Base-by-base conservation (phyloP, 53 echinoderm and acorn worm genomes). In the Henricia sp. region DNA sequence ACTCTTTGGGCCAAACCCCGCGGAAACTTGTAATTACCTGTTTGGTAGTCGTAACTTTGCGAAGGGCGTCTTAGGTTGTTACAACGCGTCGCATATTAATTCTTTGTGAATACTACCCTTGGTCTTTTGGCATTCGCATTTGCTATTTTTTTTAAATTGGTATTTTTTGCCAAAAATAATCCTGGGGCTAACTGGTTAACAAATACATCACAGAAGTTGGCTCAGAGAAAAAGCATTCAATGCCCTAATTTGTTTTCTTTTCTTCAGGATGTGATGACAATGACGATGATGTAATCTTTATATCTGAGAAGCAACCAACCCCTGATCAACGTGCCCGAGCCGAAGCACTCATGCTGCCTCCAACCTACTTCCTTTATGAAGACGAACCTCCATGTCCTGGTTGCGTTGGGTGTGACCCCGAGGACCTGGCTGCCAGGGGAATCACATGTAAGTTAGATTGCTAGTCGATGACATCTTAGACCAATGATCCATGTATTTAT, bases 311-410 rank as follows among this genome's bases (percentile, higher is more conserved):
- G 11, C 32, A 55, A 48, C 91, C 96, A 3, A 83, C 85, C 27
- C 48, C 83, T 29, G 95, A 88, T 64, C 90, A 88, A 82, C 62
- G 73, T 48, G 85, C 82, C 40, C 87, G 69, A 70, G 96, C 96
- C 28, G 83, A 87, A n/a, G 67, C 48, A 39, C 84, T 93, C 33
- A 37, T 75, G 40, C 91, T 93, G 21, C 91, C 93, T 30, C 75
- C 65, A 11, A 90, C 86, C 42, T 96, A 94, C 86, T 96, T 90
- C 38, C 82, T 94, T 10, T 97, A 92, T 53, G 90, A 92, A 74
- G 74, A 94, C 67, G 89, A 88, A 9, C 90, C 88, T 11, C 97
- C 97, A 1, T 97, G 97, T 72, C 85, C 88, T 30, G 97, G 97
- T 12, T 97, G 97, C 39, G 74, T 50, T 25, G 97, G 97, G 32